Conservation (phyloP, 1,140 invertebrate genomes). For the Drosophila virilis region DNA sequence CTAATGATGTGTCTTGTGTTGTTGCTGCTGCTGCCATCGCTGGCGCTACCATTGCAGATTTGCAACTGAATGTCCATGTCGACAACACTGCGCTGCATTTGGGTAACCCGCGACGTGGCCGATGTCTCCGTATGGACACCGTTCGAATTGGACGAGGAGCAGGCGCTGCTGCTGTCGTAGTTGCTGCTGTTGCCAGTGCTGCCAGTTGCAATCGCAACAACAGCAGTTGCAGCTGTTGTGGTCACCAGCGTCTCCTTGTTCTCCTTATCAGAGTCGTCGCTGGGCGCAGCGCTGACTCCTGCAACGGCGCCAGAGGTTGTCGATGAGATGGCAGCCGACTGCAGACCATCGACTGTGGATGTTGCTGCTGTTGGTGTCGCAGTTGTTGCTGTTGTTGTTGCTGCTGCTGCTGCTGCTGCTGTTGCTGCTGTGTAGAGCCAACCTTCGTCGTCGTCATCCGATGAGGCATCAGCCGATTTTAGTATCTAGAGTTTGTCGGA, state of each 20-base stretch:
- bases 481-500: conserved; percentile 59
- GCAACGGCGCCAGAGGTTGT: conserved; percentile 58
- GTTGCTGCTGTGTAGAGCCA: conserved; percentile 76
- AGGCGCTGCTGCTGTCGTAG: conserved; percentile 74
- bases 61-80: conserved; percentile 56
- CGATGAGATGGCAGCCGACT: conserved; percentile 71
- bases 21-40: conserved; percentile 42
- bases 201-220: conserved; percentile 9
- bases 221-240: conserved; percentile 37
- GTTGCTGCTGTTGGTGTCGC: conserved; percentile 21
- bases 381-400: conserved; percentile 26
- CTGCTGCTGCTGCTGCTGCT: conserved; percentile 39
- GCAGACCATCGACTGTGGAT: conserved; percentile 64
- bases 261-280: conserved; percentile 83
- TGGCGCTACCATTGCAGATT: conserved; percentile 59
- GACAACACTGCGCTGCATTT: conserved; percentile 59
- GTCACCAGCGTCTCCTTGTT: conserved; percentile 72
- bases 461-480: conserved; percentile 83
- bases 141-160: conserved; percentile 74
- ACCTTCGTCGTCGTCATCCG: conserved; percentile 81
- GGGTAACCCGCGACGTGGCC: conserved; percentile 69
- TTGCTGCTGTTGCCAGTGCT: conserved; percentile 51
- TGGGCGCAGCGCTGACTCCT: conserved; percentile 36
- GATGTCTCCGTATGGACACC: conserved; percentile 72
- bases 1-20: conserved; percentile 70